Base-by-base conservation (phyloP, 2,113 vertebrate species). In the Syngnathus scovelli region DNA sequence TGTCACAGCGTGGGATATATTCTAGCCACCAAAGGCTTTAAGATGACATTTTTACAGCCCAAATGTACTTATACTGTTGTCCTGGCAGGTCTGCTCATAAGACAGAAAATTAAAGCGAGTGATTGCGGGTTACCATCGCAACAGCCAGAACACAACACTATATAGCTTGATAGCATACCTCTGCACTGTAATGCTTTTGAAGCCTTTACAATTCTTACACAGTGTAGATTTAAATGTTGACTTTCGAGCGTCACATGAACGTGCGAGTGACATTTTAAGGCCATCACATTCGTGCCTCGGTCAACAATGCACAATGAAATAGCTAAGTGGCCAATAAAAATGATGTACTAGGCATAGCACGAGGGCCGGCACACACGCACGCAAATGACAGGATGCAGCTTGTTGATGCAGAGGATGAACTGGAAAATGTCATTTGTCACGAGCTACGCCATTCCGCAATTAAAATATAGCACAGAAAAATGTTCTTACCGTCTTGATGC, bases 271-370 rank as follows among this genome's bases (percentile, higher is more conserved):
- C n/a, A n/a, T n/a, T 52, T 55, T 55, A 55, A 55, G 52, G 52
- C 52, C 18, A n/a, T 52, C 49, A n/a, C 0, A n/a, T 19, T 52
- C 49, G 19, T 4, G 49, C 19, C 19, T 21, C 19, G 9, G 49
- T 52, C 5, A 55, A 55, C 52, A 55, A 55, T 55, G 52, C n/a
- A 55, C 21, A 55, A 55, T 55, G 21, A 55, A 55, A 55, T 55
- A 55, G 52, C 52, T 27, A 55, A 55, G 10, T 55, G 19, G 33
- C 18, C 36, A 61, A 41, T 39, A 61, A 61, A 61, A 41, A 21
- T 39, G 58, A 60, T 41, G 5, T 9, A 52, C n/a, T 36, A 7
- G 38, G 5, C 19, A 41, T 11, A 19, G 41, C 60, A 61, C 38
- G 10, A 61, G 27, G 55, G 13, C 15, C 18, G 15, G 19, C 48